Base-by-base conservation (phyloP, 2,113 vertebrate species). In the Pedionomus torquatus region DNA sequence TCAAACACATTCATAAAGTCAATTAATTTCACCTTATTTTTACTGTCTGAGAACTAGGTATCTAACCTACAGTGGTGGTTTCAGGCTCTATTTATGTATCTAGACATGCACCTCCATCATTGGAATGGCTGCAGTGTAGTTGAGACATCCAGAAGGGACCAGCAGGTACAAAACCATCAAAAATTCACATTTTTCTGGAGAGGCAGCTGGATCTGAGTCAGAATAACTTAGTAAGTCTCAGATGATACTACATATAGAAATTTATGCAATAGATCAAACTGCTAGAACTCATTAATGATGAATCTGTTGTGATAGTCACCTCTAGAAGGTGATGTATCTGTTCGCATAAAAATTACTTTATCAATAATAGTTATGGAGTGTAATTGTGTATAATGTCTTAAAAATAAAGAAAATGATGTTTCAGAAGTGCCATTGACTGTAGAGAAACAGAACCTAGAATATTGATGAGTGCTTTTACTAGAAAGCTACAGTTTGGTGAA, bases 41-140 rank as follows among this genome's bases (percentile, higher is more conserved):
- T 63, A 58, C 9, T 54, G 18, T 58, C 7, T 55, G 46, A 86
- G 26, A 44, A 16, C 7, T 64, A 66, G 16, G 1, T 52, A 14
- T 71, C 11, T 89, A 83, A 75, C 5, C 2, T 48, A 48, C 2
- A 31, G 7, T 35, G n/a, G 6, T 33, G 20, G 17, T 60, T 74
- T 57, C 55, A 6, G 15, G 4, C 13, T 90, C 28, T 64, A 55
- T 46, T 81, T 65, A 25, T 14, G 6, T 65, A 54, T 24, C 20
- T 39, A 69, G 7, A 44, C 14, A 78, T 12, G 31, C 33, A 63
- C 25, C 25, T n/a, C 26, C 51, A 37, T 37, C 1, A 33, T 7
- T 61, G 0, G 0, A 66, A 7, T 63, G 13, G 5, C 20, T 85
- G 3, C 17, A 82, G 26, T 24, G 35, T 52, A 39, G 8, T 11